phyloP scores from a whole-genome alignment of 2,888 invertebrate genomes.

The Amphipoea lucens region DNA sequence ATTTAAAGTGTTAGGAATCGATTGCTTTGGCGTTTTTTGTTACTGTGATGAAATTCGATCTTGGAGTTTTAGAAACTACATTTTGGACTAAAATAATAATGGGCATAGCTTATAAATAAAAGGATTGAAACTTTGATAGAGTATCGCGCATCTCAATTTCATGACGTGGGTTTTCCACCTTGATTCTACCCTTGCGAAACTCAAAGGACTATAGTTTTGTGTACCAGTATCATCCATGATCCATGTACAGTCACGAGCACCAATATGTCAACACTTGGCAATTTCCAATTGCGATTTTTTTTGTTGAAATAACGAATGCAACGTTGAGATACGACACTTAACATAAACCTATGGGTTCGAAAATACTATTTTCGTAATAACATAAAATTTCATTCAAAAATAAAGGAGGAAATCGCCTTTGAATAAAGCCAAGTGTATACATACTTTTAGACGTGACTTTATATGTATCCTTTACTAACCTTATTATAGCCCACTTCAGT shows the following conservation, averaged over 20 bases:
- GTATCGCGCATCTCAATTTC: not conserved
- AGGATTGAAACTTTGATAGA: not conserved
- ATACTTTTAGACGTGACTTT: too few species aligned
- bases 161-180: not conserved
- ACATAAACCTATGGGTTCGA: too few species aligned
- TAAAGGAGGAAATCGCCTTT: too few species aligned
- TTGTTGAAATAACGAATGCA: too few species aligned
- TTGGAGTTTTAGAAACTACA: constrained; percentile 8
- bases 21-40: not conserved
- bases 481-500: not conserved
- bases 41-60: not conserved
- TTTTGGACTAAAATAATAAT: not conserved
- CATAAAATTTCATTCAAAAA: too few species aligned
- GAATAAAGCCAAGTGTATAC: too few species aligned
- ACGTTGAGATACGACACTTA: too few species aligned
- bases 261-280: too few species aligned
- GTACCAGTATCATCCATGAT: not conserved
- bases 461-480: not conserved
- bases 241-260: too few species aligned
- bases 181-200: not conserved
- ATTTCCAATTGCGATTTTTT: too few species aligned
- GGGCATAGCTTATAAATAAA: not conserved
- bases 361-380: too few species aligned
- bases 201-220: not conserved
- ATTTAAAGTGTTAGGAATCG: not conserved